These are phyloP conservation scores for Nesidiocoris tenuis DNA, from an alignment of 2,888 invertebrate genomes.

Conservation along the genomic window DNA sequence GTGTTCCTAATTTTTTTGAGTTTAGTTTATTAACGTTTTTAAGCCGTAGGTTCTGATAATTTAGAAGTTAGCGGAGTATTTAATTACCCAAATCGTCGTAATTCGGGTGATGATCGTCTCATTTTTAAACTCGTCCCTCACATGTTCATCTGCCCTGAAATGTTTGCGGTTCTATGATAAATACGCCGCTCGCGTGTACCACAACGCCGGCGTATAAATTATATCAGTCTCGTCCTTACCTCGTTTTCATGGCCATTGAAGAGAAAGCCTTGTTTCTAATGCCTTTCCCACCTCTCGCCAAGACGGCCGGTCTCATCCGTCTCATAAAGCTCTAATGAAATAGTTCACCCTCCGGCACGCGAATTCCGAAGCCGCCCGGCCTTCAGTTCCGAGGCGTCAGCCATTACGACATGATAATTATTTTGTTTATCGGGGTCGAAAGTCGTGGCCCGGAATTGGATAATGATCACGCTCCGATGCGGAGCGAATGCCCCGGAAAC, in stretches of 20 bases:
- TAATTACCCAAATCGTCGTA: no score
- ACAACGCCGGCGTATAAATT: neutral
- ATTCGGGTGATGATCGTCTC: no score
- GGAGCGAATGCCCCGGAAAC: no score
- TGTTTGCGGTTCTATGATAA: neutral
- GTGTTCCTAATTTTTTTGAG: no score
- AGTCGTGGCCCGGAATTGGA: no score
- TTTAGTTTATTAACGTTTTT: no score
- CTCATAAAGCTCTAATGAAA: slow-evolving; percentile 27
- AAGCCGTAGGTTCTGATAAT: no score
- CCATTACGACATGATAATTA: neutral
- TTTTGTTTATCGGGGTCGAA: neutral
- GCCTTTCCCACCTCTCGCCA: neutral
- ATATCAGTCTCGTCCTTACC: neutral
- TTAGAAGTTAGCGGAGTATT: no score
- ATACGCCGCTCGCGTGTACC: neutral
- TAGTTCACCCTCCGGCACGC: slow-evolving; percentile 3
- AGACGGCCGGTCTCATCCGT: slow-evolving; percentile 7
- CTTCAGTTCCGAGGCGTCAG: neutral
- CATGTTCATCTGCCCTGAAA: no score
- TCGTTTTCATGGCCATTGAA: neutral
- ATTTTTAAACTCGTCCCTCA: no score
- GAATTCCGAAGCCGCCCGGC: neutral
- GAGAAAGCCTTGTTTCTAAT: neutral
- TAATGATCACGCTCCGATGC: no score